A percentile compares a stretch with the other conserved stretches of the same genome.
phyloP scores from a whole-genome alignment of 2,113 vertebrate genomes.

The Corapipo altera region DNA sequence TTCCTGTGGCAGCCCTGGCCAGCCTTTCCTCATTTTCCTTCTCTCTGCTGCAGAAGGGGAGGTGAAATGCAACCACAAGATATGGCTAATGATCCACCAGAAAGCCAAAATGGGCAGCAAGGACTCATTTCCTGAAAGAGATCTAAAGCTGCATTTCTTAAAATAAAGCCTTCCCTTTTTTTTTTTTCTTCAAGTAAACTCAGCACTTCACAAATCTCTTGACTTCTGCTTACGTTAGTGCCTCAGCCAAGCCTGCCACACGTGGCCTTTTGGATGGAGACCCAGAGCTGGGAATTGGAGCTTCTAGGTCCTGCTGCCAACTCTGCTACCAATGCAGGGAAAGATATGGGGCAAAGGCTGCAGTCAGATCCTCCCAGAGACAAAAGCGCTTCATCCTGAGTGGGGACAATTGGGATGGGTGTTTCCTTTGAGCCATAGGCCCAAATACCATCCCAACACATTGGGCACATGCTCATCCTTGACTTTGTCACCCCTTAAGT shows the following conservation, averaged over 20 bases:
- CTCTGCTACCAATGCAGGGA: not conserved
- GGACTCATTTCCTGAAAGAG: slow-evolving; percentile 40
- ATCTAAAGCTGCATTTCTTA: slow-evolving; percentile 41
- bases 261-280: not conserved
- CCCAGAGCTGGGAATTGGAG: not conserved
- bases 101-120: not conserved
- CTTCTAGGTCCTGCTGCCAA: not conserved
- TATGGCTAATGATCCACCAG: not conserved
- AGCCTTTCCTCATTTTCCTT: slow-evolving; percentile 30
- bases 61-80: not conserved
- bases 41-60: not conserved
- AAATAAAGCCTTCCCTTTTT: slow-evolving; percentile 19
- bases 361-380: not conserved
- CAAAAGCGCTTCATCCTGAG: not conserved
- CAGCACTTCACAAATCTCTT: not conserved
- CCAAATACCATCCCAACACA: not conserved
- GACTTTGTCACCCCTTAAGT: not conserved
- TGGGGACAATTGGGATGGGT: rapidly evolving
- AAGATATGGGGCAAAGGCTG: rapidly evolving
- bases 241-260: not conserved
- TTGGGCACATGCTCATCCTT: not conserved
- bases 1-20: slow-evolving; percentile 22
- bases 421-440: not conserved
- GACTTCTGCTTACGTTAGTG: not conserved
- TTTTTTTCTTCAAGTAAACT: not conserved